Base-by-base conservation (phyloP, 2,888 invertebrate species). In the Thelaira solivaga region DNA sequence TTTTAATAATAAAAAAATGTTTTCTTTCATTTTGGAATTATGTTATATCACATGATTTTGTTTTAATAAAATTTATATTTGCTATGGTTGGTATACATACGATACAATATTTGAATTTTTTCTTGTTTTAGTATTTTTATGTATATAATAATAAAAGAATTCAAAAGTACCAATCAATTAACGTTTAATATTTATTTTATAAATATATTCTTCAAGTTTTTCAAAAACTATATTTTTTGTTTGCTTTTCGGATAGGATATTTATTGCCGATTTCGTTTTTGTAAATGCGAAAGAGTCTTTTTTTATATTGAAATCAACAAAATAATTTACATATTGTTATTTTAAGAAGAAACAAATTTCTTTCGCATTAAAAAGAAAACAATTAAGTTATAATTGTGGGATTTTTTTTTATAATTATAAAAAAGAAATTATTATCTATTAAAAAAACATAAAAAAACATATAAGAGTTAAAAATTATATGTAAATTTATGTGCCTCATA, bases 401-500 rank as follows among this genome's bases (percentile, higher is more conserved):
- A 43, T 39, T 41, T 18, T 45, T 26, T 55, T 55, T 24, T 47
- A 68, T 36, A 57, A 26, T 68, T 57, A 18, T 20, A 20, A 47
- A n/a, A 57, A n/a, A 3, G n/a, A 57, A 55, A 55, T 55, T 53
- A 76, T 64, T 71, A 62, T 68, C 51, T 59, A 45, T 67, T 47
- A 62, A 45, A 51, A 36, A 41, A 62, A 49, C 64, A 57, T 20
- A 67, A 57, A 43, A 73, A 36, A 31, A 29, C 18, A 16, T 34
- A n/a, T 2, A 39, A 72, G 43, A 79, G 69, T 45, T 43, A 71
- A 75, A 69, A 68, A 72, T 69, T 65, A 67, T 69, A 59, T n/a
- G 69, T 72, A 76, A 49, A 76, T 76, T 77, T 84, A 83, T 86
- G 81, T 86, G 86, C 86, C 87, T 86, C 86, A 87, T 86, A 71